phyloP scores from a whole-genome alignment of 2,113 vertebrate genomes.

The Rhadina sibilatrix region DNA sequence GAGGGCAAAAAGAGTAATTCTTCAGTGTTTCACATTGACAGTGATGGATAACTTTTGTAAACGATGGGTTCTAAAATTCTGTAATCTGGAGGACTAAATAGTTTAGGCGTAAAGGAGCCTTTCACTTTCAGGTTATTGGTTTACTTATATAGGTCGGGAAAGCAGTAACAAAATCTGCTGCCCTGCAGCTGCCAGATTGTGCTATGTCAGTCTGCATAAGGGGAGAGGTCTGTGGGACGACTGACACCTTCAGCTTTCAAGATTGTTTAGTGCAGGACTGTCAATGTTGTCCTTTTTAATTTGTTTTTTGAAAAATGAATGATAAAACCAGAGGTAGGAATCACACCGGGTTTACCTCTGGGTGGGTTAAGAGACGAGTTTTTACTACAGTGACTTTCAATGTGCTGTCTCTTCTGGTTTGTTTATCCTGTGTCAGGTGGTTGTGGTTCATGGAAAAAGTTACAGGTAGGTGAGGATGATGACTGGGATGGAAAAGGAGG shows the following conservation, averaged over 20 bases:
- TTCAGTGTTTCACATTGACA: neutral
- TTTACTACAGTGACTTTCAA: neutral
- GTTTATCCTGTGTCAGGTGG: neutral
- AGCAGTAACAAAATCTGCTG: constrained; percentile 10
- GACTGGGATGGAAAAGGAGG: neutral
- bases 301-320: neutral
- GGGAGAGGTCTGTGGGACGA: neutral
- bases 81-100: neutral
- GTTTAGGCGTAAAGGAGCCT: neutral
- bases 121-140: constrained; percentile 11
- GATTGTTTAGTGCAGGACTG: neutral
- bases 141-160: neutral
- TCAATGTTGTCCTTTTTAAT: neutral
- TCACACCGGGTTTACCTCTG: neutral
- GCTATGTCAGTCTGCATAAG: neutral
- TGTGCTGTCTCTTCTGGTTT: neutral
- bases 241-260: neutral
- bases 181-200: constrained; percentile 12
- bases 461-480: neutral
- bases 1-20: neutral
- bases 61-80: neutral
- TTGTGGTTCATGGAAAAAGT: constrained; percentile 1
- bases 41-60: neutral
- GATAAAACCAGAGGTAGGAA: neutral
- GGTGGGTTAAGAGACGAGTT: neutral